These are phyloP conservation scores for Hycleus cichorii DNA, from an alignment of 1,140 invertebrate species.

Conservation along the genomic window DNA sequence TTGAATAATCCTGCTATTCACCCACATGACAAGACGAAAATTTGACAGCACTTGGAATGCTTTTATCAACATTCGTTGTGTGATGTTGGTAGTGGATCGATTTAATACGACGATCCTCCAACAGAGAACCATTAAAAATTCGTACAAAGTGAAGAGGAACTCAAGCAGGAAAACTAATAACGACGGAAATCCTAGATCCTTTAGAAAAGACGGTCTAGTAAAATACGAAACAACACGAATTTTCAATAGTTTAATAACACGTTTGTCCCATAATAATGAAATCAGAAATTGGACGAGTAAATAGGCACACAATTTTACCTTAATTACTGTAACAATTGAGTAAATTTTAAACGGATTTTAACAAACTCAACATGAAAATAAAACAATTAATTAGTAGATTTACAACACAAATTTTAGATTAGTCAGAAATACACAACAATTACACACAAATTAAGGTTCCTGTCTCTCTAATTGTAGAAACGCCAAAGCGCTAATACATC, in stretches of 20 bases:
- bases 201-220: too few species aligned
- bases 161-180: conserved; percentile 14
- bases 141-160: conserved; percentile 5
- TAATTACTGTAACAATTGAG: too few species aligned
- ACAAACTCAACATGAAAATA: too few species aligned
- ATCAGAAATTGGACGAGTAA: too few species aligned
- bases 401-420: too few species aligned
- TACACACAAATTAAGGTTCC: background rate
- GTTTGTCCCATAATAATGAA: too few species aligned
- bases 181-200: background rate
- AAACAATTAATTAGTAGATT: too few species aligned
- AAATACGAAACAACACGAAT: too few species aligned
- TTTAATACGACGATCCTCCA: background rate
- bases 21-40: background rate
- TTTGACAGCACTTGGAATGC: background rate
- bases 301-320: too few species aligned
- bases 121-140: conserved; percentile 9
- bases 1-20: background rate
- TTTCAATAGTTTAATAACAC: too few species aligned
- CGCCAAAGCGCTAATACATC: background rate
- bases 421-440: background rate
- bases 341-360: too few species aligned
- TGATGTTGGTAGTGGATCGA: background rate
- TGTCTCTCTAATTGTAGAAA: background rate
- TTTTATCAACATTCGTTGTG: background rate